Evolutionary conservation across 53 echinoderm and acorn worm species (phyloP), one percentile per base, ranked within the genome.

Genomic region (Paracentrotus lividus): DNA sequence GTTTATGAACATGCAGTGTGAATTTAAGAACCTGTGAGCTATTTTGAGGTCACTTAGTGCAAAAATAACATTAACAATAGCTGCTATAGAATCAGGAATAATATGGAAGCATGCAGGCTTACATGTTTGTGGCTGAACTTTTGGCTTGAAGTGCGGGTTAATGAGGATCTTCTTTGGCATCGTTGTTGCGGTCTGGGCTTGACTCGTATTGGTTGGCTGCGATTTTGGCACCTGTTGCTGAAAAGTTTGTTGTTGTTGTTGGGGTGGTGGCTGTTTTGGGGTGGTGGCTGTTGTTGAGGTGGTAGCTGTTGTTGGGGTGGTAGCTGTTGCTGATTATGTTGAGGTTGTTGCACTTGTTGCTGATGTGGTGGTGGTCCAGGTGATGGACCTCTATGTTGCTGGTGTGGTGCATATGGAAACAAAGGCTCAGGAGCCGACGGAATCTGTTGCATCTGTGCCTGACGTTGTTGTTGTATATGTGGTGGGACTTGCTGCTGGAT

Each of bases 141-240:
- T 95, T 16, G 97, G 97, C 84, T 97, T 98, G 54, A 98, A 98
- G 92, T 98, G 98, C 6, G 98, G 98, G 67, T 98, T 98, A 10
- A 98, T 95, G 90, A 94, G 98, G 60, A 98, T 98, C 38, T 92
- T 92, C 92, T 92, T 92, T 36, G 78, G 78, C 78, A 68, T 49
- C 18, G n/a, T 10, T 18, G 92, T 36, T 16, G 77, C 34, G 20
- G 92, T 52, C 36, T 38, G 64, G 5, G 15, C 44, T 61, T 68
- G 69, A 42, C 69, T 68, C 5, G 49, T 56, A 0, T 26, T 42
- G 9, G 92, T 52, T 33, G 78, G 78, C 24, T 49, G 92, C 20
- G 77, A 77, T 56, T 78, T 78, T 53, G 69, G 91, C 23, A 53
- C 36, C 18, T 21, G 91, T 49, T 91, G 91, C 75, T 68, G 91